Base-by-base conservation (phyloP, 2,113 vertebrate species). In the Deroptyus accipitrinus region DNA sequence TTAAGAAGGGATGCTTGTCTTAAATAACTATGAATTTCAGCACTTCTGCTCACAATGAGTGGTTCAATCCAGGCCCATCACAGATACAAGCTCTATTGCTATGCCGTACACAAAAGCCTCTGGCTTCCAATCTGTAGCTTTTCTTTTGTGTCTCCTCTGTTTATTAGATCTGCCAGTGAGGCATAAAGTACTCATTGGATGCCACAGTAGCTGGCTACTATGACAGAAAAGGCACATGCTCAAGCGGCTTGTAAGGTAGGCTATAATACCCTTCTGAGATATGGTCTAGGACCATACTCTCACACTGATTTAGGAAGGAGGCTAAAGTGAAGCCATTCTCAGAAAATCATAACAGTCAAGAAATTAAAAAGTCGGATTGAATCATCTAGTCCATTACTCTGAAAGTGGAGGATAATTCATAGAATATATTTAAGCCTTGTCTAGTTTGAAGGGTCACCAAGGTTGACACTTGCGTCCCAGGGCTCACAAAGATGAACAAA, bases 291-390 rank as follows among this genome's bases (percentile, higher is more conserved):
- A 62, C 48, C 0, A 0, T 13, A 28, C 9, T 35, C 20, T 72
- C 33, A 31, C 44, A 5, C 9, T 48, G 66, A 49, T 76, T 94
- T 69, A 37, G 33, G 39, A 57, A 37, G 31, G 66, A 51, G 49
- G 42, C n/a, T 77, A 64, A 18, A 61, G 67, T 49, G n/a, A 85
- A 91, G 10, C 11, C n/a, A 24, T 85, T 76, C 81, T 76, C 74
- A 91, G 62, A 84, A 82, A 88, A 61, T 49, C 30, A 3, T 13
- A 27, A 23, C 35, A 82, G 42, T 49, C 59, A 86, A 51, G 51
- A 64, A 89, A 76, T 27, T 6, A 73, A 94, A 88, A 92, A 91
- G 22, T 54, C 59, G 69, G 46, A 79, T 76, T 79, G 25, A 92
- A 90, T 93, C 89, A 87, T 44, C 33, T 41, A 84, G 44, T 10